Evolutionary conservation across 2,888 invertebrate species (phyloP), one percentile per base, ranked within the genome.

Genomic region (Coelogynopora nodosa): DNA sequence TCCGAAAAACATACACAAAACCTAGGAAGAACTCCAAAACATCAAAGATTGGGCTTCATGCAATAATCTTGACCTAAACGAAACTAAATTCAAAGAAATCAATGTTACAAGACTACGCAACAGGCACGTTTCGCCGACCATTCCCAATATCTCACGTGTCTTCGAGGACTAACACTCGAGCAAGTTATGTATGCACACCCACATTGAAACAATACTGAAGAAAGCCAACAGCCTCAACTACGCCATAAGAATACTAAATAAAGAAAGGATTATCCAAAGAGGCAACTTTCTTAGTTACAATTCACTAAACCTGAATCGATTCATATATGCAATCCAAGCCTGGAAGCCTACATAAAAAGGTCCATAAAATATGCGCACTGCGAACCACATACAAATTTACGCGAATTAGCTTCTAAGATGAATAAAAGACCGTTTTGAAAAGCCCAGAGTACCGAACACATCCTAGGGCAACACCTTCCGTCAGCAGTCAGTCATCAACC

Each of bases 51-150:
- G 49, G 49, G 49, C 49, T 49, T 49, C 49, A 49, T 49, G 49
- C 18, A 49, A 49, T 49, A 49, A 49, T 18, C 49, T 49, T 49
- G 49, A 49, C 49, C 49, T 49, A 49, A 49, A 49, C 49, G 5
- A 49, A 49, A 10, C 49, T 49, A 49, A 49, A 49, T 10, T 10
- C 49, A 74, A 74, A 23, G 18, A 74, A 74, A 23, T 74, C 27
- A 74, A n/a, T 74, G 5, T 74, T 74, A 74, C 74, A 74, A 74
- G 23, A 74, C 23, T 26, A 74, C 74, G 74, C 74, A 74, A 74
- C 74, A 74, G 23, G 74, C 27, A 23, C 23, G 74, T 26, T 23
- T 74, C 74, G 5, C 27, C 74, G 2, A 74, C 27, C 27, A 26
- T 13, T 26, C 74, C 74, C 74, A 74, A 74, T 74, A 74, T 74